These are phyloP conservation scores for Drosophila eohydei DNA, from an alignment of 2,888 invertebrate species.

Conservation along the genomic window DNA sequence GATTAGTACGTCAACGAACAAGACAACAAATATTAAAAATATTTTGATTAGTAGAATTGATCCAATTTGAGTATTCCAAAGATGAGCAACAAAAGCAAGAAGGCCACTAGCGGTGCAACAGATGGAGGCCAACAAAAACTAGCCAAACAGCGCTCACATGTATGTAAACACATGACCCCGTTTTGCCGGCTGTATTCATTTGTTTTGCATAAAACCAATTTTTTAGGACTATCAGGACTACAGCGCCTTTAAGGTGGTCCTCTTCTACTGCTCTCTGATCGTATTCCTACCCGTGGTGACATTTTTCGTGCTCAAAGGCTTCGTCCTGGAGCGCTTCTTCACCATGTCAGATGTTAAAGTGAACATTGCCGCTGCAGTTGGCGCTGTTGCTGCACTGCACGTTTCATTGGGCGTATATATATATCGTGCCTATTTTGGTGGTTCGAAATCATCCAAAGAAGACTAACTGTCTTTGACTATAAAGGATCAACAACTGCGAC, in stretches of 20 bases:
- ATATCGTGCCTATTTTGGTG: constrained; percentile 90
- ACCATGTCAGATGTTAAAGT: constrained; percentile 87
- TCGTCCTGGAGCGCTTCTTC: constrained; percentile 89
- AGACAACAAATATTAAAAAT: constrained; percentile 34
- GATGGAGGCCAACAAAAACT: constrained; percentile 43
- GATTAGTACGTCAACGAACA: constrained; percentile 59
- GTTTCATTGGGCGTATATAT: constrained; percentile 92
- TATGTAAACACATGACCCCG: constrained; percentile 32
- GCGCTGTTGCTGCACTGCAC: constrained; percentile 91
- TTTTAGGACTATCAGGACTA: constrained; percentile 87
- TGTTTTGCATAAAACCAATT: constrained; percentile 1
- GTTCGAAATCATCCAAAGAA: constrained; percentile 48
- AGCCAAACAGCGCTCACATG: constrained; percentile 58
- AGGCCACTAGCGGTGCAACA: constrained; percentile 32
- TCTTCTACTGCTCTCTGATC: constrained; percentile 91
- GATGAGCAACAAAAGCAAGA: constrained; percentile 65
- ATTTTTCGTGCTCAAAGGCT: constrained; percentile 89
- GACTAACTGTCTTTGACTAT: constrained; percentile 42
- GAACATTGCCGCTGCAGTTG: constrained; percentile 92
- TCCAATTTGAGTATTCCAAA: constrained; percentile 13
- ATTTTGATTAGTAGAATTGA: constrained; percentile 18
- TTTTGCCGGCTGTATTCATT: constrained; percentile 46
- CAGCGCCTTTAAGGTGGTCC: constrained; percentile 90
- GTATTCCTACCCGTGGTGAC: constrained; percentile 90
- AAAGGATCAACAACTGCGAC: constrained; percentile 19